Base-by-base conservation (phyloP, 2,888 invertebrate species). In the Antheraea assamensis region DNA sequence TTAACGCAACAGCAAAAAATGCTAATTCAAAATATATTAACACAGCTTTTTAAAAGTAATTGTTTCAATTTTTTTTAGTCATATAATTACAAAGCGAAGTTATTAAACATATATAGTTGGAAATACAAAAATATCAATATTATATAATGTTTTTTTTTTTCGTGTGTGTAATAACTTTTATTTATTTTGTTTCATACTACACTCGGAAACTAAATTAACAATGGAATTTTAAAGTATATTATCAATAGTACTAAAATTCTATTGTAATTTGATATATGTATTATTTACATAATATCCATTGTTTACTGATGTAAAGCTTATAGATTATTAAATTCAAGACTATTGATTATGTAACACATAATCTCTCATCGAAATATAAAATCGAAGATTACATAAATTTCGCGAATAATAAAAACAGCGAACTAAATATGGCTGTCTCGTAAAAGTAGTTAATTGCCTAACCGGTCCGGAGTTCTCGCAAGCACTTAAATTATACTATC, bases 381-480 rank as follows among this genome's bases (percentile, higher is more conserved):
- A 47, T 72, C n/a, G n/a, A 24, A 35, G 21, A 49, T 52, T 64
- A n/a, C 17, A 71, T 42, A 70, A 73, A 73, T 74, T 73, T 71
- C 58, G 73, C 72, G 72, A 42, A 73, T 30, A 64, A 64, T 17
- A 76, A 76, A 76, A 76, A 77, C 76, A 77, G 75, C 72, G 74
- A 74, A 75, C 77, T 78, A 76, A 78, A 77, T 71, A 76, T 78
- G 76, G 78, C 74, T 72, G 75, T 73, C 76, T 75, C 71, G 72
- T 76, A 75, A 73, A 70, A 76, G 75, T 72, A 73, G 75, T 73
- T 76, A 77, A 79, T 77, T 76, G 75, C 74, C 73, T 70, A 79
- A 81, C 81, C 79, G 79, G 80, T 79, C 76, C 52, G 8, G 61
- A 64, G 17, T 64, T 30, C 27, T 17, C 31, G 17, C 24, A 15